Evolutionary conservation across 2,797 vertebrate genomes (phyloP), one percentile per base, ranked within the genome.

Genomic region (Tenualosa thibaudeaui): DNA sequence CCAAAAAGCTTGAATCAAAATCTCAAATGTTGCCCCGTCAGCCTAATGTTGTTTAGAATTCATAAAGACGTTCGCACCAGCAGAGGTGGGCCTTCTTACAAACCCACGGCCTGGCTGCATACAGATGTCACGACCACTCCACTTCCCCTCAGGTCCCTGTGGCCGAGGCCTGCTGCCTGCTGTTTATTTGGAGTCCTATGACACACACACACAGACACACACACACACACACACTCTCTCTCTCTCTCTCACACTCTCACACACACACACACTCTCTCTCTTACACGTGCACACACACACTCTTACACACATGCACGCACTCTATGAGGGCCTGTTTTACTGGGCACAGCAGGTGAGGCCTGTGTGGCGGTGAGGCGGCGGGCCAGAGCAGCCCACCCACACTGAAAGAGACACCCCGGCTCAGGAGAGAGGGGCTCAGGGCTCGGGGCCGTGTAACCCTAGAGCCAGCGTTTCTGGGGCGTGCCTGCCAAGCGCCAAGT

Each of bases 321-420:
- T 10, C 65, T n/a, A 24, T 62, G 86, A 31, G 49, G 71, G 51
- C 81, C 40, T 10, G 86, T 84, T 89, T 89, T 87, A 90, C 68
- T 88, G 86, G 87, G 84, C 86, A 46, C 82, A 90, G 85, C 89
- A 91, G 89, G 89, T 89, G 86, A 89, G 84, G 65, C 56, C 37
- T 51, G 22, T 46, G 71, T 78, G 71, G 71, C 19, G 71, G 37
- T 19, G 37, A 10, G 84, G 88, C 86, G 82, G 83, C 81, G 82
- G 83, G 75, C 86, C 87, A 12, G 53, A 19, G 53, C 19, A 3
- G 83, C 71, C 68, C 86, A 84, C 85, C 83, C 85, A 84, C 85
- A 54, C 86, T 84, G 87, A 85, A 86, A 88, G 87, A 89, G 85
- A 89, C 81, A 88, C 85, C 84, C 82, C 53, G 58, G 68, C 85